These are phyloP conservation scores for Catocala nupta DNA, from an alignment of 2,888 invertebrate genomes.

Conservation along the genomic window DNA sequence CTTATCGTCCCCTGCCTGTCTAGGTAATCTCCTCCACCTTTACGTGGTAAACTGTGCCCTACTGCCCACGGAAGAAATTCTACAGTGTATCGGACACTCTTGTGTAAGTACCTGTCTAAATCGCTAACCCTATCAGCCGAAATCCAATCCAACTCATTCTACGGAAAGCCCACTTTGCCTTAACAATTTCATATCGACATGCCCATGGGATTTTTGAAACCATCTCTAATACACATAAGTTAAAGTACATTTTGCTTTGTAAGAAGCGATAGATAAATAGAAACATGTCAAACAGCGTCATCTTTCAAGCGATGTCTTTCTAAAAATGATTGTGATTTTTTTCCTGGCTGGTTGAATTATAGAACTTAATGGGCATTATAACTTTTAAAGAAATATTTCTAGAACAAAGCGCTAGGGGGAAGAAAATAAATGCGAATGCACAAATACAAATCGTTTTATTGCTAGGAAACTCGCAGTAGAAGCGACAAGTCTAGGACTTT, in stretches of 20 bases:
- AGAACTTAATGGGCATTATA: too few species aligned
- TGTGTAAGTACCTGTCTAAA: conserved; percentile 58
- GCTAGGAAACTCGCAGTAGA: too few species aligned
- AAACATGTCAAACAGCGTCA: conserved; percentile 65
- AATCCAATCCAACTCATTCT: conserved; percentile 61
- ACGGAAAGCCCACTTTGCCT: conserved; percentile 60
- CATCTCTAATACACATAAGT: conserved; percentile 50
- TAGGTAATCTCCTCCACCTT: conserved; percentile 73
- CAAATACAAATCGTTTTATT: too few species aligned
- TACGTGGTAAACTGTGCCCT: conserved; percentile 64
- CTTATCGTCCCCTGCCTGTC: conserved; percentile 82
- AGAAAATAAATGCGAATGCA: too few species aligned
- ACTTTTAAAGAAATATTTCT: too few species aligned
- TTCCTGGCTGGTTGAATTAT: too few species aligned
- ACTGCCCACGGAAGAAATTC: conserved; percentile 57
- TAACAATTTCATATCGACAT: conserved; percentile 31
- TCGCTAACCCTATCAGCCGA: conserved; percentile 49
- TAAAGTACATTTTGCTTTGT: conserved; percentile 57
- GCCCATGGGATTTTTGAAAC: conserved; percentile 46
- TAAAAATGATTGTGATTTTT: too few species aligned
- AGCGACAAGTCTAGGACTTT: too few species aligned
- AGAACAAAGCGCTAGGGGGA: too few species aligned
- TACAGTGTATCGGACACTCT: conserved; percentile 55
- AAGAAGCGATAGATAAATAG: conserved; percentile 55
- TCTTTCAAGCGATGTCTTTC: conserved; percentile 65